Conservation (phyloP, 2,113 vertebrate genomes). For the Microtus richardsoni region DNA sequence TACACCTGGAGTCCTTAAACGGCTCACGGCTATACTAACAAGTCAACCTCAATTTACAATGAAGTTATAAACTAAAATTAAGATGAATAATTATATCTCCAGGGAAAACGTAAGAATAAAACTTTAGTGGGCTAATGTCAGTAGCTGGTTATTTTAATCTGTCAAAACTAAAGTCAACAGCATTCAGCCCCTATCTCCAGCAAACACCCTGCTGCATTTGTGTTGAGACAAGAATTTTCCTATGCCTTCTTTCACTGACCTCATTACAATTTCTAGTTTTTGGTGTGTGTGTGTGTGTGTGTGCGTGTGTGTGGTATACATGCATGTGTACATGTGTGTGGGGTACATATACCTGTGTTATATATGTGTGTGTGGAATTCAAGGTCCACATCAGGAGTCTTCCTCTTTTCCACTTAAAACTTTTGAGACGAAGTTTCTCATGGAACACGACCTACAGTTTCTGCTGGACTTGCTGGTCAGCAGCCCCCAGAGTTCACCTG, state of each 20-base stretch:
- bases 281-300: background rate
- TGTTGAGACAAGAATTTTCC: conserved; percentile 18
- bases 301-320: too few species aligned
- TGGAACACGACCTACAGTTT: background rate
- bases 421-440: background rate
- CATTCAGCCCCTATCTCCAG: background rate
- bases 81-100: conserved; percentile 48
- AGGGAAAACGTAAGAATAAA: conserved; percentile 58
- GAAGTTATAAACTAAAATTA: conserved; percentile 62
- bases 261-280: background rate
- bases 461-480: background rate
- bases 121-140: conserved; percentile 30
- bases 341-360: background rate
- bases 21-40: background rate
- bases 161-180: conserved; percentile 24
- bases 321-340: background rate
- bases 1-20: conserved; percentile 15
- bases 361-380: background rate
- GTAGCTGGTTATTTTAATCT: conserved; percentile 53
- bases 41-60: conserved; percentile 15
- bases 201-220: background rate
- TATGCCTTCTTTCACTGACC: background rate
- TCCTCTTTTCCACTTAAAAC: background rate
- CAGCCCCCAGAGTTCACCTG: background rate
- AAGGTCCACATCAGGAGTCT: background rate